Evolutionary conservation across 2,888 invertebrate species (phyloP), one percentile per base, ranked within the genome.

Genomic region (Aphidoletes aphidimyza): DNA sequence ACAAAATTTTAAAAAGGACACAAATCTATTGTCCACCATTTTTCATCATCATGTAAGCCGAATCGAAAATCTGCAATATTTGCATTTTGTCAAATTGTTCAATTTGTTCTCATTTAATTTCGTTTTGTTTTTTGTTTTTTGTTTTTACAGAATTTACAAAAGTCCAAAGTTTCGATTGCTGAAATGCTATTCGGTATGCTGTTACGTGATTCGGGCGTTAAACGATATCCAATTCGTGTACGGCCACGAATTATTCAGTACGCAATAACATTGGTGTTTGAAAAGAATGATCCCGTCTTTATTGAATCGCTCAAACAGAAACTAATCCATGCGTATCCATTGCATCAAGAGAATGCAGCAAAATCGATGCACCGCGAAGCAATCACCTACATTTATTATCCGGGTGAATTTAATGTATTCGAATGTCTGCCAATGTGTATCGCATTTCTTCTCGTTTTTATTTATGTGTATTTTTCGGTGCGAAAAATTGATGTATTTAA

Each of bases 381-480:
- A 78, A 92, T 93, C 84, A 91, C 91, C 1, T 90, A 93, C 86
- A 94, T 98, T 84, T 95, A 97, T 89, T 98, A 97, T 90, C 97
- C 97, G 14, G 96, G 96, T 84, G 95, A 96, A 89, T 95, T 96
- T 86, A 96, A 95, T 88, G 94, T 95, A 87, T 93, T 93, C 87
- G 96, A 97, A 88, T 93, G 96, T 85, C 92, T 97, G 39, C 98
- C 98, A 0, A 91, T 98, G 11, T 92, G 94, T 34, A 93, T 96
- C 85, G 95, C 97, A 0, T 98, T 98, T 88, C 90, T 96, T 1
- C 92, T 97, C 22, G 91, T 98, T 42, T 97, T 98, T 88, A 91
- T 97, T 36, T 99, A 98, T 88, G 94, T 98, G 42, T 98, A 98
- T 88, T 98, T 98, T 89, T 98, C 97, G 36, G 96, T 98, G 47